Conservation (phyloP, 2,888 invertebrate species). For the Limnephilus marmoratus region DNA sequence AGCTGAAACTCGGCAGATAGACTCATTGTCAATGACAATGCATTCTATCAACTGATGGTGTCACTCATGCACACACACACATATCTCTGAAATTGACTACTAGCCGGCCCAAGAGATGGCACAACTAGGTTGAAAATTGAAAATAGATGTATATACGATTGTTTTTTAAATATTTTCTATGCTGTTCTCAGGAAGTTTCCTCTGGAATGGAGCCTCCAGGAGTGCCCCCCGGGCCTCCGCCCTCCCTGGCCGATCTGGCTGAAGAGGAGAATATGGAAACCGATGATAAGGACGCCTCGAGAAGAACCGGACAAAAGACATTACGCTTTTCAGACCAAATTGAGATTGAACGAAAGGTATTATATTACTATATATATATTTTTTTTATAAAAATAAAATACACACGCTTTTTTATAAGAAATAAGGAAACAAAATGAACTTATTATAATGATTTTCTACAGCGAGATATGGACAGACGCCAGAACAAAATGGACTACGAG, state of each 20-base stretch:
- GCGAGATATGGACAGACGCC: conserved; percentile 69
- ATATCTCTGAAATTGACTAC: no score
- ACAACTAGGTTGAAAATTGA: no score
- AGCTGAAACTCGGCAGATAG: no score
- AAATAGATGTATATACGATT: neutral
- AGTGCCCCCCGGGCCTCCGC: conserved; percentile 91
- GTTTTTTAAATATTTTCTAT: neutral
- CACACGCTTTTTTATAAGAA: neutral
- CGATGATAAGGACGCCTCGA: conserved; percentile 68
- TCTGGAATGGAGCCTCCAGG: conserved; percentile 84
- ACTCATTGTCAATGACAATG: no score
- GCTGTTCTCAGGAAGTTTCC: conserved; percentile 71
- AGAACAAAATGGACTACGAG: conserved; percentile 56
- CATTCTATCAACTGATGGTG: no score
- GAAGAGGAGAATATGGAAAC: conserved; percentile 73
- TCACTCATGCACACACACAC: no score
- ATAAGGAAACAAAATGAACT: neutral
- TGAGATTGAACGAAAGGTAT: conserved; percentile 75
- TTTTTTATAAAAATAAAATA: neutral
- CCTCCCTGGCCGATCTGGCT: conserved; percentile 82
- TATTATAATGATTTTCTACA: neutral
- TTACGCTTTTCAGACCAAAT: conserved; percentile 81
- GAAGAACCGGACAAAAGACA: conserved; percentile 74
- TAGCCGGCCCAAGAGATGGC: no score
- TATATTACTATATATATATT: no score